phyloP scores from a whole-genome alignment of 2,113 vertebrate genomes.

The Strix uralensis region DNA sequence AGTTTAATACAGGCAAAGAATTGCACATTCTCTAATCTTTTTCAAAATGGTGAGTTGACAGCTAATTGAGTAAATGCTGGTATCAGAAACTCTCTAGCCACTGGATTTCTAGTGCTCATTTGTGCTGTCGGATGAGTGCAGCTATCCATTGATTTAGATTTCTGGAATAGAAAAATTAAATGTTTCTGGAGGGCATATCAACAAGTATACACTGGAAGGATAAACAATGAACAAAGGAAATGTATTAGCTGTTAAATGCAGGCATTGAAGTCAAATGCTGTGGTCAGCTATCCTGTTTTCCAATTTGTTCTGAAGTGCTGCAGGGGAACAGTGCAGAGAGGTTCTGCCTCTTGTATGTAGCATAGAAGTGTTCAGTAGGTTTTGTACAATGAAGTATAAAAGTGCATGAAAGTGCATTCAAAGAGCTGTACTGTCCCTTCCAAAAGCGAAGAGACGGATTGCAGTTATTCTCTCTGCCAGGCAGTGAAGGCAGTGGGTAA shows the following conservation, averaged over 20 bases:
- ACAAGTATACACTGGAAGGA: background rate
- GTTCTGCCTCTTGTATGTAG: background rate
- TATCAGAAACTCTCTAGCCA: background rate
- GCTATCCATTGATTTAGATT: background rate
- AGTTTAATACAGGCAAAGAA: background rate
- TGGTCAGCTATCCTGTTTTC: background rate
- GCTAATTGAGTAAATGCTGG: background rate
- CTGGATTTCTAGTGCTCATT: background rate
- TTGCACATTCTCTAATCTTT: background rate
- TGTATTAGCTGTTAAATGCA: background rate
- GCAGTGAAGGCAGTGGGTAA: background rate
- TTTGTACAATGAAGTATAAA: background rate
- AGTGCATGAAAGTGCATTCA: background rate
- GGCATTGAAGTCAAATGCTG: background rate
- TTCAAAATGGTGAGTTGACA: background rate
- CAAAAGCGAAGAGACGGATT: rapidly evolving
- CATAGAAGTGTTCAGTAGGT: background rate
- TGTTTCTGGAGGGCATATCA: background rate
- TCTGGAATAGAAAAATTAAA: background rate
- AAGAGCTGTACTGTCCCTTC: background rate
- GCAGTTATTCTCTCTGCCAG: background rate
- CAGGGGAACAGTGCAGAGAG: background rate
- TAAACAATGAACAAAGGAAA: background rate
- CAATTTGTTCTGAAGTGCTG: background rate
- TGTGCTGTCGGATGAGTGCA: background rate